Base-by-base conservation (phyloP, 1,140 invertebrate genomes). In the Drosophila pectinifera region DNA sequence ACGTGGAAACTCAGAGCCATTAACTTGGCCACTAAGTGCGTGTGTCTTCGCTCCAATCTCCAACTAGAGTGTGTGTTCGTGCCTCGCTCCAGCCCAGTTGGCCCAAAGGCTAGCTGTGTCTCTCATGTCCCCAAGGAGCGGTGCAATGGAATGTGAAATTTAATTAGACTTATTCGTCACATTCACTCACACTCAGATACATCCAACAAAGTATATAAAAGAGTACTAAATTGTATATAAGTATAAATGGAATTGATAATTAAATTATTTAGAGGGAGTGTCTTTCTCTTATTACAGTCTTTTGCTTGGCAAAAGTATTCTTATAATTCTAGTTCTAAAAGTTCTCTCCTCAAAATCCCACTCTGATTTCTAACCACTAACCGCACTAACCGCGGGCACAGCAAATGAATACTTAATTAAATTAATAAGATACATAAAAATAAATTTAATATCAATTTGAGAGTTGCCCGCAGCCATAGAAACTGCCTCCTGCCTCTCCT, bases 371-470 rank as follows among this genome's bases (percentile, higher is more conserved):
- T 6, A 11, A 22, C 13, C 8, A 16, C 1, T 4, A 36, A 14
- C 49, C 49, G 38, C 45, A 49, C n/a, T n/a, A 65, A 38, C 69
- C 41, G 45, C 38, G 41, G 36, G 16, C 43, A 24, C 16, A 13
- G 51, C 54, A 58, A 65, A 73, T 75, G 61, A 72, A 79, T 79
- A 68, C 70, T 61, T 63, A 49, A 79, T 84, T 68, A 72, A 79
- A 68, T 84, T 70, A 83, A 83, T 83, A 76, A 83, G 76, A 63
- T 24, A 58, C 72, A 84, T 80, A 73, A 61, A 76, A 84, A 76
- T 79, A 62, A 63, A 65, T 67, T 83, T 63, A 46, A 82, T 65
- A 78, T 65, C 74, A 70, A 70, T 59, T 82, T 82, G 41, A 78
- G 46, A 53, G 31, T 36, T 4, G 63, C 80, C 63, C 57, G 41